phyloP scores from a whole-genome alignment of 2,797 vertebrate genomes.

The Tenualosa ilisha region DNA sequence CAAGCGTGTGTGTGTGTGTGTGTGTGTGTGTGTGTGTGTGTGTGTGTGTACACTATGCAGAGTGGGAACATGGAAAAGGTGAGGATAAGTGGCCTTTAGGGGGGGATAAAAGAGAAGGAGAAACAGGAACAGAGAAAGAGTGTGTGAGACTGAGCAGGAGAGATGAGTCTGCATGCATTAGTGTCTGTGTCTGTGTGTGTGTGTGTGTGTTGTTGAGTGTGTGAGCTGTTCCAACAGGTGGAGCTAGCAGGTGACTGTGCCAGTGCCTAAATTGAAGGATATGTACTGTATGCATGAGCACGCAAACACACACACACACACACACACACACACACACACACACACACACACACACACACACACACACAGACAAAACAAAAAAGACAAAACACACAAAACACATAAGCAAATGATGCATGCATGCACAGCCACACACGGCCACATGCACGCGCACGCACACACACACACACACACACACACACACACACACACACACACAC shows the following conservation, averaged over 20 bases:
- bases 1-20: conserved; percentile 20
- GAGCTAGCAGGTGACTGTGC: conserved; percentile 51
- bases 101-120: not conserved
- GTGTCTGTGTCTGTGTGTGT: not conserved
- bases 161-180: conserved; percentile 12
- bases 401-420: not conserved
- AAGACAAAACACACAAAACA: not conserved
- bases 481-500: no score
- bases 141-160: conserved; percentile 26
- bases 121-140: not conserved
- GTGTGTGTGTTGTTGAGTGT: conserved; percentile 26
- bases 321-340: not conserved
- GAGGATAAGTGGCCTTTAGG: conserved; percentile 1
- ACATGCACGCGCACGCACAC: no score
- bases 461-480: no score
- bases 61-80: conserved; percentile 37
- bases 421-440: not conserved
- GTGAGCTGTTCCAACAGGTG: conserved; percentile 61
- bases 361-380: not conserved
- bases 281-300: conserved; percentile 37
- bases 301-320: conserved; percentile 2
- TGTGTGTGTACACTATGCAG: conserved; percentile 9
- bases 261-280: conserved; percentile 46
- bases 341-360: not conserved
- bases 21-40: not conserved